Evolutionary conservation across 2,888 invertebrate genomes (phyloP), one percentile per base, ranked within the genome.

Genomic region (Criorhina ranunculi): DNA sequence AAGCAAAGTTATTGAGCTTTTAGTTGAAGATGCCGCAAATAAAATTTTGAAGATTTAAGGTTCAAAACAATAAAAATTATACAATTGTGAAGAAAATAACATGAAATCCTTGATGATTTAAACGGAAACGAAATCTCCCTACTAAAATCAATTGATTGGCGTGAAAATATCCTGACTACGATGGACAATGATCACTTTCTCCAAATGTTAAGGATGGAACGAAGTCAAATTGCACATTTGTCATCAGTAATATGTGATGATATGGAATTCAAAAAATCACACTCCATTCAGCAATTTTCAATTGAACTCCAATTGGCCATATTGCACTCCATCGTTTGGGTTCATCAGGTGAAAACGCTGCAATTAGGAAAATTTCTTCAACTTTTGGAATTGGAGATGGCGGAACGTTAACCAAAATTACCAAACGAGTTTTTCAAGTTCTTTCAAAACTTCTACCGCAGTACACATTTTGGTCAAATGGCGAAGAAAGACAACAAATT

Each of bases 331-430:
- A 53, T 31, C 53, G 53, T 15, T 33, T 49, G 49, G 49, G 49
- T 24, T 29, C 49, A 49, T 80, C 76, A 9, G 76, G 76, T 33
- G 77, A 77, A 69, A 67, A 69, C 51, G 76, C 67, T 12, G 57
- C 79, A 24, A 33, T 80, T 19, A 42, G 70, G 5, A 80, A 70
- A 79, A 55, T 80, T 29, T 64, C 85, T 17, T 51, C 31, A 19
- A 40, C 72, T 6, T 86, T 79, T 62, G 79, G 66, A 5, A 40
- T 77, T 4, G 75, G 75, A 0, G 81, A 78, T 75, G 75, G 79
- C 8, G 70, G 86, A 8, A 78, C 86, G 3, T 35, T 82, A 57
- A 7, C 17, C 17, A 79, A 79, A 72, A 66, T 72, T 44, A 79
- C 66, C 40, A 53, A 51, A 51, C 37, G 72, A 64, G 76, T 6